phyloP scores from a whole-genome alignment of 2,888 invertebrate species.

The Catonia carolina region DNA sequence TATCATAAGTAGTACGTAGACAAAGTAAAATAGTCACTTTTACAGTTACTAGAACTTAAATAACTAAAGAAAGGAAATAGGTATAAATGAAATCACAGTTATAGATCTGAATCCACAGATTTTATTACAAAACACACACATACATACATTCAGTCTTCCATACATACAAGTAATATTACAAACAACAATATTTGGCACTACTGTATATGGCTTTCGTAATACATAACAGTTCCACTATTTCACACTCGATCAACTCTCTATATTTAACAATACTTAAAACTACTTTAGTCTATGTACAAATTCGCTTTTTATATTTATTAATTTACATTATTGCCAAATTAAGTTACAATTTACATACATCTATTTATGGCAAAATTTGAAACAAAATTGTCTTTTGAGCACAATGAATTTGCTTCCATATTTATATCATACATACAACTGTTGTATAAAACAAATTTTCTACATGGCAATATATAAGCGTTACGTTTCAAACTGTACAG shows the following conservation, averaged over 20 bases:
- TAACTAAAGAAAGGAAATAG: too few species aligned
- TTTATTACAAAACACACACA: conserved; percentile 17
- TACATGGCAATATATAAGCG: conserved; percentile 15
- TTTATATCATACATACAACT: background rate
- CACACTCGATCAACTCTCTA: conserved; percentile 21
- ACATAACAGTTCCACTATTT: conserved; percentile 20
- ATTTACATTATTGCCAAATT: conserved; percentile 23
- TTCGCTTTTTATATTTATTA: conserved; percentile 21
- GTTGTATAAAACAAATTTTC: too few species aligned
- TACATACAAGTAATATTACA: conserved; percentile 17
- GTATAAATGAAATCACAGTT: too few species aligned
- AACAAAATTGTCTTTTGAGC: conserved; percentile 4
- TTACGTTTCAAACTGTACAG: conserved; percentile 22
- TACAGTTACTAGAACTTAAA: too few species aligned
- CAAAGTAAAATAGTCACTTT: too few species aligned
- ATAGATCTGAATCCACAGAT: background rate
- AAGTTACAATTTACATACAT: background rate
- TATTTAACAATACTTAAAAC: conserved; percentile 20
- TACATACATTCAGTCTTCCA: conserved; percentile 22
- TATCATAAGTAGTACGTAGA: too few species aligned
- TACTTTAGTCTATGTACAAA: conserved; percentile 22
- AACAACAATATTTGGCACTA: conserved; percentile 35
- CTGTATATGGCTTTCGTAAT: conserved; percentile 33
- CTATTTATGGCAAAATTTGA: too few species aligned
- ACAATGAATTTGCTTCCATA: background rate